Evolutionary conservation across 2,888 invertebrate species (phyloP).

Genomic region (Hypsopygia costalis): DNA sequence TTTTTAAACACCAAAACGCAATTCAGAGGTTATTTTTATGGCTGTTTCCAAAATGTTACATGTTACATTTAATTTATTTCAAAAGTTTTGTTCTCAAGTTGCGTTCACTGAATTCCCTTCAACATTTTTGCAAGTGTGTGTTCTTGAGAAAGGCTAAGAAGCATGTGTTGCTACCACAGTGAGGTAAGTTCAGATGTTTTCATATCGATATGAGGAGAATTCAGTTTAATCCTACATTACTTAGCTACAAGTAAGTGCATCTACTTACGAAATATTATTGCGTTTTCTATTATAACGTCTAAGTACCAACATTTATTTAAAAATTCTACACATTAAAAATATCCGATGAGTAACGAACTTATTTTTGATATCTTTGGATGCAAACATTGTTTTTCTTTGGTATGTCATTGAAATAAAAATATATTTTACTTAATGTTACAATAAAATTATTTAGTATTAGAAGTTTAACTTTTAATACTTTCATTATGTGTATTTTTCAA

Average conservation of each 20-base stretch:
- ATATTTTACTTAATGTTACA: no score
- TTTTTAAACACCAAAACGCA: no score
- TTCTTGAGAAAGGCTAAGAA: conserved; percentile 10
- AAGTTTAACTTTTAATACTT: no score
- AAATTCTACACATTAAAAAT: conserved; percentile 33
- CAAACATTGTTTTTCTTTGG: not conserved
- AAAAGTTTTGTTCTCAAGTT: conserved; percentile 4
- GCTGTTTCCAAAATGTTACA: no score
- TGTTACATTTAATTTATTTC: not conserved
- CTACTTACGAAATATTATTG: conserved; percentile 78
- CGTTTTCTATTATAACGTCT: conserved; percentile 63
- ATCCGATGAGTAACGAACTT: not conserved
- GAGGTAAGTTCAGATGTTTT: conserved; percentile 7
- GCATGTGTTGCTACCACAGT: conserved; percentile 16
- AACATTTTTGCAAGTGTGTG: conserved; percentile 7
- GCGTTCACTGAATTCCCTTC: conserved; percentile 24
- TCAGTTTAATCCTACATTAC: conserved; percentile 29
- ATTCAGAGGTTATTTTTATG: no score
- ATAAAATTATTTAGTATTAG: no score
- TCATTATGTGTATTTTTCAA: no score
- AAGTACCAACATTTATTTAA: conserved; percentile 52
- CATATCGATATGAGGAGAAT: conserved; percentile 23
- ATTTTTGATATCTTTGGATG: not conserved
- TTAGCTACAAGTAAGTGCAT: conserved; percentile 60
- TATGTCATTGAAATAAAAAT: no score